Evolutionary conservation across 2,113 vertebrate genomes (phyloP).

Genomic region (Hippocampus guttulatus): DNA sequence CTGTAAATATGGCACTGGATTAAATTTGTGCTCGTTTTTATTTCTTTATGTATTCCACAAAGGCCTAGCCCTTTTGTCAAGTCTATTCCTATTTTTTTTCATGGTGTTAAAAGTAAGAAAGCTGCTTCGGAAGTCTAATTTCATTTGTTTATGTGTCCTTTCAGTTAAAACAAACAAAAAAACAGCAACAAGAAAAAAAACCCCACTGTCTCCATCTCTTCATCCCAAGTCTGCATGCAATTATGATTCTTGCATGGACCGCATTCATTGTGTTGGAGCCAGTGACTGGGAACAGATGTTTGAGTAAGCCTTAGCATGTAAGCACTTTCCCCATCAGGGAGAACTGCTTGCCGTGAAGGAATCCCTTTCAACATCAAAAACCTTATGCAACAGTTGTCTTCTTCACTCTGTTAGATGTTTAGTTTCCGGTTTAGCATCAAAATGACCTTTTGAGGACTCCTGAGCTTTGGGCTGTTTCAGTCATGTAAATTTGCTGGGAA

Average conservation of each 20-base stretch:
- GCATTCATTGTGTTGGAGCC: constrained; percentile 57
- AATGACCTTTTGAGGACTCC: constrained; percentile 33
- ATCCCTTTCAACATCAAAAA: constrained; percentile 49
- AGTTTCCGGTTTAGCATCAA: constrained; percentile 45
- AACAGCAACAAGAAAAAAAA: constrained; percentile 7
- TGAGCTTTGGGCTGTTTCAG: constrained; percentile 29
- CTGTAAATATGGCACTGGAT: neutral
- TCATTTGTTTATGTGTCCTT: constrained; percentile 12
- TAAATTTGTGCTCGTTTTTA: neutral
- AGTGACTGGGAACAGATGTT: constrained; percentile 63
- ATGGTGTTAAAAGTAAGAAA: constrained; percentile 20
- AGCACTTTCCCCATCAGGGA: constrained; percentile 56
- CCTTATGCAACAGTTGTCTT: constrained; percentile 36
- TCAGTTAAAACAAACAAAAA: constrained; percentile 16
- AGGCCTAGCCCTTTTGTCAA: neutral
- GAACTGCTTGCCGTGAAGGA: constrained; percentile 43
- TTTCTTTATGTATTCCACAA: neutral
- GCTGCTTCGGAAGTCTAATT: constrained; percentile 25
- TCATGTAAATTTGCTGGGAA: constrained; percentile 48
- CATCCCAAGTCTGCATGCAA: constrained; percentile 48
- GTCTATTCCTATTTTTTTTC: neutral
- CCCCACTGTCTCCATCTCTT: constrained; percentile 16
- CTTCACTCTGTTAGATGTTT: constrained; percentile 36
- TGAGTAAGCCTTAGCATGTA: constrained; percentile 47
- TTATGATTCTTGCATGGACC: constrained; percentile 57